Conservation (phyloP, 2,797 vertebrate genomes). For the Leptodactylus fallax region DNA sequence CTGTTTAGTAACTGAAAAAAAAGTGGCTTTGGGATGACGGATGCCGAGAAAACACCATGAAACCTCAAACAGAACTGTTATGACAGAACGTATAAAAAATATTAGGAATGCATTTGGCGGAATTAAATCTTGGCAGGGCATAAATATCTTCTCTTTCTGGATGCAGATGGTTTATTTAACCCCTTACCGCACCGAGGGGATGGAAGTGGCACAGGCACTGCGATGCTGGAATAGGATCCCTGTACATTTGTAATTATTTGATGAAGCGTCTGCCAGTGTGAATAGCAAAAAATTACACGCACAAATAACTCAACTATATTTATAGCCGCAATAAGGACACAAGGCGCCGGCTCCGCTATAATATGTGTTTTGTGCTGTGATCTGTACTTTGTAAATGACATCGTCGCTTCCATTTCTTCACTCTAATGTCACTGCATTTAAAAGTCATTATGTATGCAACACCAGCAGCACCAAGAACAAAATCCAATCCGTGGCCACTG, state of each 20-base stretch:
- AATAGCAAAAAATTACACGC: constrained; percentile 13
- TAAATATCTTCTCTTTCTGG: background rate
- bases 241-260: constrained; percentile 19
- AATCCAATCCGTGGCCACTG: constrained; percentile 54
- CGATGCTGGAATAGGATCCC: background rate
- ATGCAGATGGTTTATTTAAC: constrained; percentile 23
- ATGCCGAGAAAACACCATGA: background rate
- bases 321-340: background rate
- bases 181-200: background rate
- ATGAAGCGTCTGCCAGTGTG: constrained; percentile 3
- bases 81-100: background rate
- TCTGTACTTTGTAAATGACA: constrained; percentile 53
- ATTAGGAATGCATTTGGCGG: constrained; percentile 8
- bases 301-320: constrained; percentile 32
- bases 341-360: background rate
- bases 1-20: too few relatives aligned
- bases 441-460: constrained; percentile 55
- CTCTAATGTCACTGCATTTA: constrained; percentile 59
- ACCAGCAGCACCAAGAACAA: constrained; percentile 25
- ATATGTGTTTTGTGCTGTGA: too few relatives aligned
- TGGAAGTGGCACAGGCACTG: background rate
- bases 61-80: constrained; percentile 22
- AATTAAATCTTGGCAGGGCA: background rate
- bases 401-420: constrained; percentile 34
- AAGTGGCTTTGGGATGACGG: background rate